A percentile compares a stretch with the other conserved stretches of the same genome.
Evolutionary conservation across 2,888 invertebrate species (phyloP).

Genomic region (Drosophila antonietae): DNA sequence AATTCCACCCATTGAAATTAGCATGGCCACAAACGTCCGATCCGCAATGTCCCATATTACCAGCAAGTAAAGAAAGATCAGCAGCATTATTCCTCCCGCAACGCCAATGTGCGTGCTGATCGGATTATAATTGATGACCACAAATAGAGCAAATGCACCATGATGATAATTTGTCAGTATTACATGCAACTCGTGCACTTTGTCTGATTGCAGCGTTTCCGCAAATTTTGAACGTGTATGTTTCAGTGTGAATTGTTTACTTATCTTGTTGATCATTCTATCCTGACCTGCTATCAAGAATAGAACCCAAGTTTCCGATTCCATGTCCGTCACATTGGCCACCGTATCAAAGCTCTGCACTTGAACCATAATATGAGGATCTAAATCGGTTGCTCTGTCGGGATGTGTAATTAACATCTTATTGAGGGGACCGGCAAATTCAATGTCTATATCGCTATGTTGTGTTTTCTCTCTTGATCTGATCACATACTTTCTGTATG

Average conservation of each 20-base stretch:
- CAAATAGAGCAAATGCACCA: slow-evolving; percentile 80
- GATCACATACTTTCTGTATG: neutral
- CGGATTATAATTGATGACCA: slow-evolving; percentile 86
- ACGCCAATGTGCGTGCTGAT: slow-evolving; percentile 88
- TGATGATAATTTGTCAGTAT: slow-evolving; percentile 5
- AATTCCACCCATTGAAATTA: slow-evolving; percentile 88
- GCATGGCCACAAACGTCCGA: slow-evolving; percentile 63
- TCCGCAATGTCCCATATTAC: slow-evolving; percentile 91
- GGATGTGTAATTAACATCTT: neutral
- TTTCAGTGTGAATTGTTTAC: neutral
- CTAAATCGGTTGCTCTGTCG: neutral
- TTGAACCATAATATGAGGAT: neutral
- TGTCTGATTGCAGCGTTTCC: rapidly evolving
- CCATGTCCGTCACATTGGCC: neutral
- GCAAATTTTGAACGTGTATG: no score
- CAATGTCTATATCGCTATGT: neutral
- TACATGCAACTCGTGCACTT: slow-evolving; percentile 4
- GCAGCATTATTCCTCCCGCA: slow-evolving; percentile 89
- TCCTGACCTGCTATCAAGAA: neutral
- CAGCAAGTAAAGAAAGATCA: slow-evolving; percentile 90
- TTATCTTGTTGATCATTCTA: neutral
- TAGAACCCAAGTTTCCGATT: neutral
- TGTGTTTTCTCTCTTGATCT: neutral
- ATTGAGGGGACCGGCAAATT: neutral
- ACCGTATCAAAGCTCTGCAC: neutral